These are phyloP conservation scores for Xiphophorus birchmanni DNA, from an alignment of 2,797 vertebrate species.

Conservation along the genomic window DNA sequence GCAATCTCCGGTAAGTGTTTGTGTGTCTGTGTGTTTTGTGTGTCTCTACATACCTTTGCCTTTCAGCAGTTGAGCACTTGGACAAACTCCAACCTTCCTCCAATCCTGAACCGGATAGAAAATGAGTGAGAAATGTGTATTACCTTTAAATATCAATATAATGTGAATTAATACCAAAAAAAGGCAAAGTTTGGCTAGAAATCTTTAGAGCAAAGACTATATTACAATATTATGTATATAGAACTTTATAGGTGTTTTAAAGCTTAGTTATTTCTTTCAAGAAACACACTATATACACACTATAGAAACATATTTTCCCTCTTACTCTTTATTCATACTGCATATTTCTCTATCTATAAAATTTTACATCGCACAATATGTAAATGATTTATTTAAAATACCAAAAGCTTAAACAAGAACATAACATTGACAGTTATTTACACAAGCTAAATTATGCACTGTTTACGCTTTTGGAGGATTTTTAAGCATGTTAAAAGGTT, in stretches of 20 bases:
- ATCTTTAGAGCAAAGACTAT: not conserved
- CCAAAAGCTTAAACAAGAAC: not conserved
- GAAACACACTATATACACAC: not conserved
- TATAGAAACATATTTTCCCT: not conserved
- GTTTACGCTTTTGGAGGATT: constrained; percentile 28
- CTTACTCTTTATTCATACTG: not conserved
- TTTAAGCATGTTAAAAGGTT: constrained; percentile 49
- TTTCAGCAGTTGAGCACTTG: not conserved
- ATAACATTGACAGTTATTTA: not conserved
- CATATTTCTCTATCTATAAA: not conserved
- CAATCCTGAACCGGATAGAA: not conserved
- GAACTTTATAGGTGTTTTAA: not conserved
- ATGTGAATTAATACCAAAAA: not conserved
- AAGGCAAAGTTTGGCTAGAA: not conserved
- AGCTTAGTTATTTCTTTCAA: not conserved
- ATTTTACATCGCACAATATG: not conserved
- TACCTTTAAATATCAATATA: not conserved
- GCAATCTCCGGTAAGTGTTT: not conserved
- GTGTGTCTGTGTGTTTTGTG: not conserved
- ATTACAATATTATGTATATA: not conserved
- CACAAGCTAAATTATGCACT: not conserved
- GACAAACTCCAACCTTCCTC: not conserved
- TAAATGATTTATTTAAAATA: not conserved
- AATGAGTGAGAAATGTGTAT: not conserved
- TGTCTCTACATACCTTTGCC: not conserved